phyloP scores from a whole-genome alignment of 2,888 invertebrate genomes.

The Sinopyrophorus schimmeli region DNA sequence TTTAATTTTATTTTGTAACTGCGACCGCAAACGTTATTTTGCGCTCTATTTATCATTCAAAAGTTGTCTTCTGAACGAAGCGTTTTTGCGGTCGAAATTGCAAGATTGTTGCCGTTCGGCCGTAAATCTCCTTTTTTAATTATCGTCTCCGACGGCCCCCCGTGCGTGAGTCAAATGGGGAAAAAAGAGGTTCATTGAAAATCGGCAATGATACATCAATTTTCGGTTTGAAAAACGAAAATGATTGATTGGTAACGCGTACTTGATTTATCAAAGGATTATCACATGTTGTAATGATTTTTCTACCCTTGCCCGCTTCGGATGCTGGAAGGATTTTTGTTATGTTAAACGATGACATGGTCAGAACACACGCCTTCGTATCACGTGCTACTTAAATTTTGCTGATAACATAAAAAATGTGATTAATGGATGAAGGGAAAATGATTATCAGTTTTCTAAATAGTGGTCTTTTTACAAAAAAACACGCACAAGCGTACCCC shows the following conservation, averaged over 20 bases:
- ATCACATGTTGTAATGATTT: constrained; percentile 44
- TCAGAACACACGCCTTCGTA: constrained; percentile 44
- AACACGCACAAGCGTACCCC: no score
- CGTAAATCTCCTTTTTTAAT: no score
- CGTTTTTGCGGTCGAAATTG: no score
- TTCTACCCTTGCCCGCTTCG: constrained; percentile 36
- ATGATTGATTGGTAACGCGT: constrained; percentile 55
- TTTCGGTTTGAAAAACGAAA: constrained; percentile 45
- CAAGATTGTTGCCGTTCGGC: no score
- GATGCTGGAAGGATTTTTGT: constrained; percentile 45
- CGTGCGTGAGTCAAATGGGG: not conserved
- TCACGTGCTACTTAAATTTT: constrained; percentile 44
- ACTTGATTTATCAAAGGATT: constrained; percentile 55
- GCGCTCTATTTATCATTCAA: constrained; percentile 8
- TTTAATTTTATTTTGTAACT: constrained; percentile 2
- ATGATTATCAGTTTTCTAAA: no score
- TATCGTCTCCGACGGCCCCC: no score
- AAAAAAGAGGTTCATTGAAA: not conserved
- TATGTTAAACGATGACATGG: constrained; percentile 47
- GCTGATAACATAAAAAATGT: constrained; percentile 38
- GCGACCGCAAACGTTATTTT: constrained; percentile 9
- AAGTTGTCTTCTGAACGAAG: no score
- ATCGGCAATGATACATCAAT: constrained; percentile 51
- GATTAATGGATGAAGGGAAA: constrained; percentile 36
- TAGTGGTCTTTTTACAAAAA: no score